Evolutionary conservation across 2,797 vertebrate species (phyloP), one percentile per base, ranked within the genome.

Genomic region (Eospalax fontanierii): DNA sequence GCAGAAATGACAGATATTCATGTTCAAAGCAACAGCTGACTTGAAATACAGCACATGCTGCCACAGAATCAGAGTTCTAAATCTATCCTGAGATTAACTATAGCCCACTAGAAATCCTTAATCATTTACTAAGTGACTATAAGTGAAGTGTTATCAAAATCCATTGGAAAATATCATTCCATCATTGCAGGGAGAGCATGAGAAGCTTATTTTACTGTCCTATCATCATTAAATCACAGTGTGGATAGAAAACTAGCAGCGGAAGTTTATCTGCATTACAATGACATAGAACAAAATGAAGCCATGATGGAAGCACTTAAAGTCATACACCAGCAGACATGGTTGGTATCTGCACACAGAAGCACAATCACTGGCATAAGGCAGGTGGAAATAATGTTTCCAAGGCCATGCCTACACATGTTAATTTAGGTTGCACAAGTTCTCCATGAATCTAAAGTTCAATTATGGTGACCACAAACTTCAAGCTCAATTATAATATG

Each of bases 121-220:
- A 95, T 94, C 93, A 74, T 94, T 93, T 95, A 61, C 89, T 97
- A 76, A 10, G 91, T 30, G 7, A 91, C 91, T 74, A 54, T 30
- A 96, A 50, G 28, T 0, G 0, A 1, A 30, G 43, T 50, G 9
- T 43, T 46, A 94, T 61, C 89, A 86, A 95, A 96, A 92, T 28
- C 83, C 85, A 78, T 24, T 63, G 90, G 92, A 73, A 80, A 68
- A n/a, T 38, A 93, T 18, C 70, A 6, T 33, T 68, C 87, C 26
- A 15, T 79, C 50, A 94, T 50, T 93, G 86, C 30, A 88, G 2
- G 7, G 43, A 22, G n/a, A 90, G 91, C 79, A 91, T 97, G 0
- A 43, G 75, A 94, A 95, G 24, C n/a, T 33, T 2, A 15, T 68
- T 86, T 81, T 93, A 40, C 40, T 96, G 75, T 91, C 50, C 50